These are phyloP conservation scores for Neodiprion pinetum DNA, from an alignment of 1,140 invertebrate genomes.

Conservation along the genomic window DNA sequence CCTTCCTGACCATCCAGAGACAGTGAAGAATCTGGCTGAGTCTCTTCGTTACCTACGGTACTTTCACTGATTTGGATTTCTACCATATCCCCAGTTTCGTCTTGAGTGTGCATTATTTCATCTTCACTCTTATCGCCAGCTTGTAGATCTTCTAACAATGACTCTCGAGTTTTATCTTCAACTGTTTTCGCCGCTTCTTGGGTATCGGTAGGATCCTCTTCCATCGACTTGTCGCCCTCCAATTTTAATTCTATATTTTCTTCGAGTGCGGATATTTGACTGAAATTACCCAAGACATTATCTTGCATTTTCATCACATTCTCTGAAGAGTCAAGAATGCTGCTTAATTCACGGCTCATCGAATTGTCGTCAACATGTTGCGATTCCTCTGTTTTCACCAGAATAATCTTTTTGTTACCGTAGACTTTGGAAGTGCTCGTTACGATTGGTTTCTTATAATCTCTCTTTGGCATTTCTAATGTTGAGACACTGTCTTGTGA, in stretches of 20 bases:
- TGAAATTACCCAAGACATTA: constrained; percentile 50
- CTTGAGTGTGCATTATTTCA: constrained; percentile 23
- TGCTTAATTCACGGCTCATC: constrained; percentile 55
- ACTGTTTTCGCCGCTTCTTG: neutral
- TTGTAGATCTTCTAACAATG: neutral
- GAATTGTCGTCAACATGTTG: constrained; percentile 47
- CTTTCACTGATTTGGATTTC: constrained; percentile 20
- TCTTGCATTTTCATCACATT: constrained; percentile 57
- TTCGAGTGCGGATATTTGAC: constrained; percentile 44
- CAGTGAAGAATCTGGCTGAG: constrained; percentile 24
- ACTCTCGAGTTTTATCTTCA: neutral
- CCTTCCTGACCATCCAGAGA: constrained; percentile 41
- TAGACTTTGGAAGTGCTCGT: constrained; percentile 48
- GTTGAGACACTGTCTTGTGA: neutral
- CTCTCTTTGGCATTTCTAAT: neutral
- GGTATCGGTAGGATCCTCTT: neutral
- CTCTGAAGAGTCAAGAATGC: constrained; percentile 54
- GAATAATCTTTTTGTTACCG: constrained; percentile 49
- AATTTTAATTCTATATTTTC: constrained; percentile 22
- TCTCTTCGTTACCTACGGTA: constrained; percentile 21
- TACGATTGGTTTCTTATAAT: constrained; percentile 27
- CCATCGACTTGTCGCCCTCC: neutral
- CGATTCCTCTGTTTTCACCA: constrained; percentile 45
- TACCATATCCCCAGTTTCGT: constrained; percentile 1
- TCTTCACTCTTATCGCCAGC: neutral